These are phyloP conservation scores for Parotia lawesii DNA, from an alignment of 2,113 vertebrate genomes.

Conservation along the genomic window DNA sequence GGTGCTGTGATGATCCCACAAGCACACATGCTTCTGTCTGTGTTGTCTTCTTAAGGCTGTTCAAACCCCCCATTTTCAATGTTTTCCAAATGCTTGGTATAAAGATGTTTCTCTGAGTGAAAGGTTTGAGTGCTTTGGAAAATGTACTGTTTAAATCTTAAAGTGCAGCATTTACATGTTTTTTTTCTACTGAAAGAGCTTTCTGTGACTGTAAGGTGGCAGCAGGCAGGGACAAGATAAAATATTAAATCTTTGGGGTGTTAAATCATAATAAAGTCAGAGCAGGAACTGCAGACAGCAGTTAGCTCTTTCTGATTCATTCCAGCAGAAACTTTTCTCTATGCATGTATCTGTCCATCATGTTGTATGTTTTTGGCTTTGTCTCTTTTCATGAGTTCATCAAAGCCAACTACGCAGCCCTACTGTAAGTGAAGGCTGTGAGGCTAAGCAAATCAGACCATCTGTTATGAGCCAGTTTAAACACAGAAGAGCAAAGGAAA, in stretches of 20 bases:
- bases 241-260: neutral
- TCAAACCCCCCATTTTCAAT: neutral
- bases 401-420: neutral
- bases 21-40: fast-evolving
- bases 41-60: neutral
- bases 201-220: slow-evolving; percentile 16
- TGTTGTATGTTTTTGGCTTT: neutral
- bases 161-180: neutral
- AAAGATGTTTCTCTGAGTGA: neutral
- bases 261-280: neutral
- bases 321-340: neutral
- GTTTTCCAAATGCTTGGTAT: neutral
- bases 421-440: slow-evolving; percentile 4
- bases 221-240: neutral
- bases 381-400: slow-evolving; percentile 18
- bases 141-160: neutral
- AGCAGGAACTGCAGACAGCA: neutral
- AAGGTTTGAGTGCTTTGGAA: neutral
- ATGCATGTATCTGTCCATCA: neutral
- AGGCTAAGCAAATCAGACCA: slow-evolving; percentile 21
- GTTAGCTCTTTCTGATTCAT: neutral
- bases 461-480: neutral
- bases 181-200: neutral
- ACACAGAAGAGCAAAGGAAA: neutral
- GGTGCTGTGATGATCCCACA: neutral